Conservation (phyloP, 2,113 vertebrate genomes). For the Lamprotornis superbus region DNA sequence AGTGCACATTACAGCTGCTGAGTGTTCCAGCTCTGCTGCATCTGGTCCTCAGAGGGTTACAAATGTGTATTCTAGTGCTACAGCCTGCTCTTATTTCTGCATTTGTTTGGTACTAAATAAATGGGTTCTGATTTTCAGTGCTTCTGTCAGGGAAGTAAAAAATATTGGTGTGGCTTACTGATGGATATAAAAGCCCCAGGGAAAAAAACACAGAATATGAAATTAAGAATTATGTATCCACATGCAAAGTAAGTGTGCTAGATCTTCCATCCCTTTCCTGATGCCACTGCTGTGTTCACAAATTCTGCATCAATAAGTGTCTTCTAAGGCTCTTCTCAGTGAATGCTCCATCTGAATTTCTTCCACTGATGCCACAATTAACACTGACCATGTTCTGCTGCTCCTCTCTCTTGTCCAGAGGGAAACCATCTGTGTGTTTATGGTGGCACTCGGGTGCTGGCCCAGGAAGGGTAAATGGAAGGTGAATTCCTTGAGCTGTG, state of each 20-base stretch:
- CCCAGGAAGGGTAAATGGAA: background rate
- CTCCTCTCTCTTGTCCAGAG: background rate
- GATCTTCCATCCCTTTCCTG: background rate
- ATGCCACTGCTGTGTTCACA: background rate
- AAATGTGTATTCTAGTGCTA: background rate
- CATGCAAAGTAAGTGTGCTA: background rate
- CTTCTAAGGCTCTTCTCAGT: background rate
- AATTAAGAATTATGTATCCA: background rate
- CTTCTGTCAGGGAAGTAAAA: constrained; percentile 35
- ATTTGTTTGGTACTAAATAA: background rate
- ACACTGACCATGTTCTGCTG: background rate
- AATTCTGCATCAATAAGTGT: background rate
- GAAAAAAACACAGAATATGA: background rate
- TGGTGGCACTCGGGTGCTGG: background rate
- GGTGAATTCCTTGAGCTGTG: background rate
- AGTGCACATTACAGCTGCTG: background rate
- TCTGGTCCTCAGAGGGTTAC: constrained; percentile 3
- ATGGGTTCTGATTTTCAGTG: background rate
- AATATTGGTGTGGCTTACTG: background rate
- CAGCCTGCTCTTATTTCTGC: background rate
- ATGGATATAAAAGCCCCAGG: background rate
- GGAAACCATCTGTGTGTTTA: background rate
- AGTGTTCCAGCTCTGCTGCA: background rate
- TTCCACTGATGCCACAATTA: background rate
- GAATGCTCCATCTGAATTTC: background rate